Base-by-base conservation (phyloP, 2,888 invertebrate species). In the Orchesellides sinensis region DNA sequence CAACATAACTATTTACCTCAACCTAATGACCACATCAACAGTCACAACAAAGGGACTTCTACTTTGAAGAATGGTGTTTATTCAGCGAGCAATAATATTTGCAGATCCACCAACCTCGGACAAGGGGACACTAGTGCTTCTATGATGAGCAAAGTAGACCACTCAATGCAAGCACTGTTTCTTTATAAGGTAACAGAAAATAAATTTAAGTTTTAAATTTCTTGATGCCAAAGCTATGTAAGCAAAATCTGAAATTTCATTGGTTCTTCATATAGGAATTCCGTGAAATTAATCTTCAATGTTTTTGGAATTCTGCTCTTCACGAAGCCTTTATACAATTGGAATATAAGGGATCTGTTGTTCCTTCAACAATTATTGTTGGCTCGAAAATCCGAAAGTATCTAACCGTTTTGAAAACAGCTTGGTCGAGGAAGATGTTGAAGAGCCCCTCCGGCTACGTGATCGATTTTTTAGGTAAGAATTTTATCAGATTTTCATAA, bases 241-340 rank as follows among this genome's bases (percentile, higher is more conserved):
- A n/a, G n/a, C n/a, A n/a, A n/a, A n/a, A n/a, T n/a, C n/a, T n/a
- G n/a, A n/a, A n/a, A n/a, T n/a, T n/a, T n/a, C n/a, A n/a, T n/a
- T n/a, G n/a, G n/a, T n/a, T n/a, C n/a, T n/a, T 72, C 47, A 21
- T 61, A 92, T 93, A 96, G 95, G 95, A 96, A 90, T 96, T 98
- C 90, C 93, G 96, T 90, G 95, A 96, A 88, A 95, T 96, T 61
- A 98, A 98, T 91, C 95, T 96, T 85, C 95, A 96, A 90, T 97
- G 97, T 90, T 97, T 96, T 94, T 98, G 98, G 98, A 97, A 97
- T 89, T 93, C 93, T 1, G 95, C 96, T 84, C 92, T 98, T 83
- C 92, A 93, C 87, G 93, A 94, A 87, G 94, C 94, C 52, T 93
- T 94, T 82, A 92, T 92, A 88, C 92, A 92, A 88, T 90, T 94